These are phyloP conservation scores for Slavum lentiscoides DNA, from an alignment of 2,888 invertebrate species.

Conservation along the genomic window DNA sequence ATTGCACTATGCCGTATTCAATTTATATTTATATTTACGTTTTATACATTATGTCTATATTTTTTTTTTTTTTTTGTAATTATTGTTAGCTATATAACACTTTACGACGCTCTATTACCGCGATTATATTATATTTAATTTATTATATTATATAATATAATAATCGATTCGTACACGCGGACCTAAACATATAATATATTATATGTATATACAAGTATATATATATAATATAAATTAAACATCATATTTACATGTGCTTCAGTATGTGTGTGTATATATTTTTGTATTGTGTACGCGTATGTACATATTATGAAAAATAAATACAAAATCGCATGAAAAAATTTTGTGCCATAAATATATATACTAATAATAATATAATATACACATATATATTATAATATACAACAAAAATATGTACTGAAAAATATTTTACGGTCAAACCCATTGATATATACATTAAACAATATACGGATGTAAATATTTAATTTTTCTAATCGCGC, in stretches of 20 bases:
- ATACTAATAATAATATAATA: background rate
- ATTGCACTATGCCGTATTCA: conserved; percentile 28
- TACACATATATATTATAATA: background rate
- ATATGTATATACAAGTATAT: too few relatives aligned
- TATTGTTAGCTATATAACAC: background rate
- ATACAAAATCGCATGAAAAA: conserved; percentile 26
- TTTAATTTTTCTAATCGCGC: conserved; percentile 13
- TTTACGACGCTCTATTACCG: background rate
- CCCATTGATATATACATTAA: background rate
- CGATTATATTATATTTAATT: background rate
- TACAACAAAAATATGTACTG: conserved; percentile 5
- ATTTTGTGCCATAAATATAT: conserved; percentile 45
- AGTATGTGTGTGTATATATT: background rate
- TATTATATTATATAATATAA: too few relatives aligned
- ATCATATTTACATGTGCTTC: background rate
- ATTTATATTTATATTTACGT: background rate
- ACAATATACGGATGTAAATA: background rate
- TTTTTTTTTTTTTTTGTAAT: background rate
- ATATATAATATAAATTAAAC: too few relatives aligned
- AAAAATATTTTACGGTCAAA: conserved; percentile 17
- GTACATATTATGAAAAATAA: background rate
- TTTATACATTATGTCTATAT: too few relatives aligned
- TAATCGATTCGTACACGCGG: too few relatives aligned
- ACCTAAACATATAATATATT: too few relatives aligned
- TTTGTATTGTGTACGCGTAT: background rate